Percentiles rank a stretch among this genome's conserved stretches.
phyloP scores from a whole-genome alignment of 2,113 vertebrate genomes.

The Macquaria australasica region DNA sequence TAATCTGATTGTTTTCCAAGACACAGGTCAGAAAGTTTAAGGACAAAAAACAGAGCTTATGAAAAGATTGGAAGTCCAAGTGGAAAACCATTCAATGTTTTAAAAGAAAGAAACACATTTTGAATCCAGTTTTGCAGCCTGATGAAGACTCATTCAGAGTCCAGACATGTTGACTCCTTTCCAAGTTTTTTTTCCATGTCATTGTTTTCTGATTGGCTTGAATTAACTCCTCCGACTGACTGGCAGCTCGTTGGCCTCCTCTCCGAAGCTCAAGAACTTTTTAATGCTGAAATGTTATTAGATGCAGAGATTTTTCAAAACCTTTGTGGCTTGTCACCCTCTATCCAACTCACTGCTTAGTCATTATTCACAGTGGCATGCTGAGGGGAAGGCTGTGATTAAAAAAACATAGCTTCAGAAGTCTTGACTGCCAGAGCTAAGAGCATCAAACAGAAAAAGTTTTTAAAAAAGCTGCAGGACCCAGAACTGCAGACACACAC shows the following conservation, averaged over 20 bases:
- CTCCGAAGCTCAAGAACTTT: background rate
- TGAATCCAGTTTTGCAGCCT: background rate
- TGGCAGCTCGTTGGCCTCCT: background rate
- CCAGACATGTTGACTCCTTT: constrained; percentile 8
- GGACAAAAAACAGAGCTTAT: no score
- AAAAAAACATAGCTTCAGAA: constrained; percentile 61
- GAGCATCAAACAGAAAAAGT: constrained; percentile 46
- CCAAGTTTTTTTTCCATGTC: background rate
- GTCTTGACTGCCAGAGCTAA: constrained; percentile 37
- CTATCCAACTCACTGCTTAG: constrained; percentile 34
- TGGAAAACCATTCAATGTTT: background rate
- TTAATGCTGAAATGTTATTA: background rate
- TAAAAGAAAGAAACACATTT: background rate
- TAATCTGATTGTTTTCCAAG: background rate
- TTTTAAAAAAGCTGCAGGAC: constrained; percentile 28
- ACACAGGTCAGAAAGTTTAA: background rate
- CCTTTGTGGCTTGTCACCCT: constrained; percentile 43
- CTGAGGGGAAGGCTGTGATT: constrained; percentile 45
- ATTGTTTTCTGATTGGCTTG: constrained; percentile 5
- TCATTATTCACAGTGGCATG: constrained; percentile 48
- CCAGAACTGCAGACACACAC: constrained; percentile 15
- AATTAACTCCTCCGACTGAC: background rate
- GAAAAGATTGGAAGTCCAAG: background rate
- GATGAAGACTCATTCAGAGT: constrained; percentile 10
- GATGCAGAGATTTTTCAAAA: constrained; percentile 15